phyloP scores from a whole-genome alignment of 2,113 vertebrate species.

The Naja naja region DNA sequence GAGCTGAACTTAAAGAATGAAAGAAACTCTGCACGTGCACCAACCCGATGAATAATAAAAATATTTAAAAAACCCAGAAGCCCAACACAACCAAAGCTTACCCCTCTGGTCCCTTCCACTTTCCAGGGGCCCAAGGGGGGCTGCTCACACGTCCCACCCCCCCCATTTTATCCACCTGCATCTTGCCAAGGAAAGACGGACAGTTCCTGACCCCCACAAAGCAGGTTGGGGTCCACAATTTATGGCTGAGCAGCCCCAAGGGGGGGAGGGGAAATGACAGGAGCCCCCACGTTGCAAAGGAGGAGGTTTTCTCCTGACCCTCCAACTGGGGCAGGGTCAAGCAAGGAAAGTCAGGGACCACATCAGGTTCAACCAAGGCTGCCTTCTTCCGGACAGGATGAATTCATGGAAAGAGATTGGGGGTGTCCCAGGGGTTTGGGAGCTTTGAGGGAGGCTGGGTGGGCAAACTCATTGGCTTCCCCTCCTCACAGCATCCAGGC shows the following conservation, averaged over 20 bases:
- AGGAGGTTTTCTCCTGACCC: neutral
- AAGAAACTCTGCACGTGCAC: neutral
- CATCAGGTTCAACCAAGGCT: neutral
- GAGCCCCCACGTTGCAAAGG: neutral
- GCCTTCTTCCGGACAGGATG: neutral
- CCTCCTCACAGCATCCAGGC: neutral
- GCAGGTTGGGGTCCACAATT: neutral
- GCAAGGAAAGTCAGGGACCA: neutral
- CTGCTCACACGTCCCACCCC: fast-evolving
- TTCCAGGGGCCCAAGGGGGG: neutral
- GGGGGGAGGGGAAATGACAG: neutral
- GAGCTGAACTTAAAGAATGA: neutral
- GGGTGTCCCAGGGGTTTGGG: neutral
- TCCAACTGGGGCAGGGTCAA: neutral
- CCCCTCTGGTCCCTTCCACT: neutral
- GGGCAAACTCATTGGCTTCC: neutral
- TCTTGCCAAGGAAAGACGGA: neutral
- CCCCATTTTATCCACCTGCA: neutral
- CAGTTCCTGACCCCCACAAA: neutral
- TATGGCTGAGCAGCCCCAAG: neutral
- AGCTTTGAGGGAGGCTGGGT: neutral
- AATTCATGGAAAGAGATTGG: neutral
- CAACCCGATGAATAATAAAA: neutral
- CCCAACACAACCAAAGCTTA: neutral
- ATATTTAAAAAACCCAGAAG: neutral